These are phyloP conservation scores for Alviniconcha strummeri DNA, from an alignment of 2,888 invertebrate species.

Conservation along the genomic window DNA sequence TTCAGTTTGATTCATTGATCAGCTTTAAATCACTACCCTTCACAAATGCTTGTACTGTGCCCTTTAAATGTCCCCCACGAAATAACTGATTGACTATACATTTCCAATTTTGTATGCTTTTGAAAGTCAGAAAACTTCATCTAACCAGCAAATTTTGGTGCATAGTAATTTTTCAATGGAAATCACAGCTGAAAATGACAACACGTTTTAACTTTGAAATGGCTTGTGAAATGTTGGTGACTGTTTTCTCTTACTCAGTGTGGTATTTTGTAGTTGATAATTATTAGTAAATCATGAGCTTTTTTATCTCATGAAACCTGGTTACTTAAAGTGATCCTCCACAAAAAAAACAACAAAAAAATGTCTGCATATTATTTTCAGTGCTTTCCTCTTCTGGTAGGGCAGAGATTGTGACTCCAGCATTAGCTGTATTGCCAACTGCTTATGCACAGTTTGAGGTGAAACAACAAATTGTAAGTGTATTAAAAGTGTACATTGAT, in stretches of 20 bases:
- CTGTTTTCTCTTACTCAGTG: neutral
- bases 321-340: constrained; percentile 25
- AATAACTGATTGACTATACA: neutral
- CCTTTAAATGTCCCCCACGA: neutral
- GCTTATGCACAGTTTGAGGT: constrained; percentile 37
- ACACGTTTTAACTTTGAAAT: neutral
- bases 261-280: constrained; percentile 23
- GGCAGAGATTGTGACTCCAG: constrained; percentile 31
- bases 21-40: neutral
- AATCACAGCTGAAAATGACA: constrained; percentile 18
- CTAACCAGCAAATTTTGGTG: constrained; percentile 8
- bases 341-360: neutral
- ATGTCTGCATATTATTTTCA: constrained; percentile 16
- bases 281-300: constrained; percentile 25
- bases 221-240: constrained; percentile 1
- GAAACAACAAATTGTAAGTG: constrained; percentile 15
- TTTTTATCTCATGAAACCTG: constrained; percentile 27
- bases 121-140: neutral
- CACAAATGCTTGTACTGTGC: neutral
- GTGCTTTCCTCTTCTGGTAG: constrained; percentile 29
- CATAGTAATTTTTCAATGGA: neutral
- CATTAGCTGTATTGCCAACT: constrained; percentile 37
- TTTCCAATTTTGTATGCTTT: constrained; percentile 7
- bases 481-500: constrained; percentile 26
- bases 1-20: neutral